Evolutionary conservation across 2,797 vertebrate genomes (phyloP), one percentile per base, ranked within the genome.

Genomic region (Microctenopoma lineatum): DNA sequence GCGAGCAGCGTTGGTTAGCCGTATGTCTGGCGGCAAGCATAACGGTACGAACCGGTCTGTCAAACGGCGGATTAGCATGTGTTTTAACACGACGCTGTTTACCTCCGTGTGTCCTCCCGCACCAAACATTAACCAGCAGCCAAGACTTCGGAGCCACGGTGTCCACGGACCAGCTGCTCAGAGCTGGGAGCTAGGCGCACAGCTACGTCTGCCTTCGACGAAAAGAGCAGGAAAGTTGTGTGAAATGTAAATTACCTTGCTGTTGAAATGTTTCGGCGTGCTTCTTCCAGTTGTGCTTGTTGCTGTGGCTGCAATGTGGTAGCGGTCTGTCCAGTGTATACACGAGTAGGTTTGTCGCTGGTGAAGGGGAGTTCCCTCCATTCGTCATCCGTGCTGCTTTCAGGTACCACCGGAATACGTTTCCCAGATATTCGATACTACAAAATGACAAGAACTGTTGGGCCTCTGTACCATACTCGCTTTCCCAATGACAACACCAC

Each of bases 281-380:
- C 21, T n/a, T 42, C 55, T 38, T 48, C 9, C 47, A 48, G 42
- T 9, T 8, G 55, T 18, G 1, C 36, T 34, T 47, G 42, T 32
- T 47, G 42, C 29, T 54, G 15, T 34, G 15, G 5, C 66, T n/a
- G 63, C 56, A 61, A 29, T 77, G 65, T 79, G 59, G 38, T 18
- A 15, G 38, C 34, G 39, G 51, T 64, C 41, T 11, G 59, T 78
- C 47, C 57, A 21, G 58, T 81, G 78, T 78, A 75, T 76, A 84
- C 85, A 67, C 67, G 54, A 75, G 59, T 2, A 80, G 71, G 69
- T 64, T 58, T 72, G 73, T 56, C 53, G 55, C 59, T 60, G 55
- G 59, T 59, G 62, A 58, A 54, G 58, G 85, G 80, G 87, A 88
- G 87, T 75, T 82, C 84, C 81, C 66, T 59, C 62, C 47, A 38